A percentile compares a stretch with the other conserved stretches of the same genome.
phyloP scores from a whole-genome alignment of 2,888 invertebrate species.

The Acanthosoma haemorrhoidale region DNA sequence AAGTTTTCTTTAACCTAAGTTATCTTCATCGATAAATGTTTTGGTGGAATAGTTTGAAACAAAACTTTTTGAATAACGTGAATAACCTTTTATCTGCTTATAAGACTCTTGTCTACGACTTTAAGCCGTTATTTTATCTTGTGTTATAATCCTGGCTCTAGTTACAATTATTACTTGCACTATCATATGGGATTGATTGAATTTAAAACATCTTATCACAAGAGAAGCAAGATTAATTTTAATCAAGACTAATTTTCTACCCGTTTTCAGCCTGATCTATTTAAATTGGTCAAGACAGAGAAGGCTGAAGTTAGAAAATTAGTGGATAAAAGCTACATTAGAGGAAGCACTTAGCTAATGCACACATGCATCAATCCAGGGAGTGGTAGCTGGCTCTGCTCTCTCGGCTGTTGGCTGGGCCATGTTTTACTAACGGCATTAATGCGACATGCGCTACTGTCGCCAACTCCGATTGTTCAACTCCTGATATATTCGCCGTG shows the following conservation, averaged over 20 bases:
- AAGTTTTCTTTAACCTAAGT: too few relatives aligned
- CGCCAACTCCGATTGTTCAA: background rate
- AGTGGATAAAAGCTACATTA: background rate
- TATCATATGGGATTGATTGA: too few relatives aligned
- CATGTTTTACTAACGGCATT: background rate
- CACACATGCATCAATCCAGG: slow-evolving; percentile 2
- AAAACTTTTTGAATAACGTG: too few relatives aligned
- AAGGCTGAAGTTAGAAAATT: background rate
- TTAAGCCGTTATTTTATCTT: too few relatives aligned
- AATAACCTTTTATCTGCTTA: too few relatives aligned
- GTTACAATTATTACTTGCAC: too few relatives aligned
- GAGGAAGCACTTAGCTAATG: slow-evolving; percentile 7
- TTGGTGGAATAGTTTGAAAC: too few relatives aligned
- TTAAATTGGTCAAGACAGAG: background rate
- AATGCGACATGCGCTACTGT: background rate
- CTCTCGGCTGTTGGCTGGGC: background rate
- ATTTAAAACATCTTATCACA: too few relatives aligned
- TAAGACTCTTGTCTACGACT: too few relatives aligned
- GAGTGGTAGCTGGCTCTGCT: background rate
- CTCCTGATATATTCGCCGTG: background rate
- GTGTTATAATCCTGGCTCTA: too few relatives aligned
- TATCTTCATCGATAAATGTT: too few relatives aligned
- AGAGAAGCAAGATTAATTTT: too few relatives aligned
- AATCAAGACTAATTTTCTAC: background rate
- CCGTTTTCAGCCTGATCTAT: background rate